Conservation (phyloP, 1,140 invertebrate species). For the Magallana gigas region DNA sequence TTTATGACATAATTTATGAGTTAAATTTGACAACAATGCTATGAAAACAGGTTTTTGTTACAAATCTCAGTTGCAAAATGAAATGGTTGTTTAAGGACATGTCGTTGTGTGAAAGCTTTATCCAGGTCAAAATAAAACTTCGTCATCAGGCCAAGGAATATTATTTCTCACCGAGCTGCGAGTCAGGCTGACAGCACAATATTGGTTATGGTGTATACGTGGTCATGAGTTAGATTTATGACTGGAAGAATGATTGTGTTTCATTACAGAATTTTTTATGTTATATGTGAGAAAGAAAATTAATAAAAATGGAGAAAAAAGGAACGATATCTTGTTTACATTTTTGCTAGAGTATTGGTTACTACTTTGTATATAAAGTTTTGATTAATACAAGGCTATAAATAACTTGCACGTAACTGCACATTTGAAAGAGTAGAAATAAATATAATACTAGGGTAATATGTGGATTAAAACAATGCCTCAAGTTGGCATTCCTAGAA, state of each 20-base stretch:
- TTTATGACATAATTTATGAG: conserved; percentile 9
- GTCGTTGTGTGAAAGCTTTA: background rate
- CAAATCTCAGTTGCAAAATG: background rate
- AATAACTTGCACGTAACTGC: too few species aligned
- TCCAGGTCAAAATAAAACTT: background rate
- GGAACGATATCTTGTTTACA: too few species aligned
- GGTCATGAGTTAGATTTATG: background rate
- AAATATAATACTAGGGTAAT: too few species aligned
- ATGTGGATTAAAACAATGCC: too few species aligned
- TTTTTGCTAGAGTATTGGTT: too few species aligned
- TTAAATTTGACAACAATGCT: background rate
- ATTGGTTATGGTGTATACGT: conserved; percentile 5
- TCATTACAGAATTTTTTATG: conserved; percentile 18
- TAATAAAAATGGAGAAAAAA: conserved; percentile 23
- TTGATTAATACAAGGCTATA: too few species aligned
- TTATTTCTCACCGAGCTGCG: conserved; percentile 24
- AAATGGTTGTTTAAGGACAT: background rate
- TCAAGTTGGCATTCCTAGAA: too few species aligned
- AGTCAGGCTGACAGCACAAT: background rate
- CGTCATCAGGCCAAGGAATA: background rate
- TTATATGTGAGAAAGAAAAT: conserved; percentile 34
- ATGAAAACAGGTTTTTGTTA: too few species aligned
- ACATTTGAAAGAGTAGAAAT: too few species aligned
- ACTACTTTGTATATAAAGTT: too few species aligned
- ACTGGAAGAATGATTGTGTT: conserved; percentile 14